Evolutionary conservation across 2,888 invertebrate genomes (phyloP).

Genomic region (Agrilus cyanescens): DNA sequence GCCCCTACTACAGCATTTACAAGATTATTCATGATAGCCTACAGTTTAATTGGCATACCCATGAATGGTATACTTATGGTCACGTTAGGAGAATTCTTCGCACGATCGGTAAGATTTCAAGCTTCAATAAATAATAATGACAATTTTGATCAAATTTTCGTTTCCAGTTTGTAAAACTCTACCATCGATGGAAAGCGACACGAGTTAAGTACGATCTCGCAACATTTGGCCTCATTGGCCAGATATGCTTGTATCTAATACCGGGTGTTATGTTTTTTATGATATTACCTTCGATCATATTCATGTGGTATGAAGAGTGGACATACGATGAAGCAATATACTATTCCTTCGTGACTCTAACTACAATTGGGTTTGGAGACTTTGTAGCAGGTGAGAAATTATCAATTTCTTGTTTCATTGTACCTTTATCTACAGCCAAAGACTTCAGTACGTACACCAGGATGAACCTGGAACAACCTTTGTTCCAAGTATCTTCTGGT

Average conservation of each 20-base stretch:
- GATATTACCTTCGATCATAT: slow-evolving; percentile 72
- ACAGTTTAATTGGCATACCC: slow-evolving; percentile 76
- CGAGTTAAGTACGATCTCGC: slow-evolving; percentile 54
- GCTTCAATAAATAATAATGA: neutral
- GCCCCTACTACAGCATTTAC: slow-evolving; percentile 71
- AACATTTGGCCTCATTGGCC: slow-evolving; percentile 62
- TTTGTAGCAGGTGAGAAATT: slow-evolving; percentile 62
- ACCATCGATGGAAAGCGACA: slow-evolving; percentile 66
- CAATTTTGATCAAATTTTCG: slow-evolving; percentile 5
- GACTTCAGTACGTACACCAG: neutral
- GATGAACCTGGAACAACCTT: neutral
- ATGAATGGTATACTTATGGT: slow-evolving; percentile 71
- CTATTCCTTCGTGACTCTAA: slow-evolving; percentile 76
- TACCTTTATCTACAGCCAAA: no score
- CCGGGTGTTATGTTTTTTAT: slow-evolving; percentile 83
- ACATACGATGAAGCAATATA: slow-evolving; percentile 73
- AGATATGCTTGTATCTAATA: slow-evolving; percentile 73
- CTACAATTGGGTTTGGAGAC: slow-evolving; percentile 90
- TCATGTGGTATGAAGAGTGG: slow-evolving; percentile 79
- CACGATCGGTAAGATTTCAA: slow-evolving; percentile 49
- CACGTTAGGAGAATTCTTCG: slow-evolving; percentile 76
- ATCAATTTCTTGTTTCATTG: neutral
- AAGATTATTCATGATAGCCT: slow-evolving; percentile 76
- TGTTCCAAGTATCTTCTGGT: neutral
- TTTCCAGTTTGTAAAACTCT: slow-evolving; percentile 62